phyloP scores from a whole-genome alignment of 2,113 vertebrate genomes.

The Sylvietta virens region DNA sequence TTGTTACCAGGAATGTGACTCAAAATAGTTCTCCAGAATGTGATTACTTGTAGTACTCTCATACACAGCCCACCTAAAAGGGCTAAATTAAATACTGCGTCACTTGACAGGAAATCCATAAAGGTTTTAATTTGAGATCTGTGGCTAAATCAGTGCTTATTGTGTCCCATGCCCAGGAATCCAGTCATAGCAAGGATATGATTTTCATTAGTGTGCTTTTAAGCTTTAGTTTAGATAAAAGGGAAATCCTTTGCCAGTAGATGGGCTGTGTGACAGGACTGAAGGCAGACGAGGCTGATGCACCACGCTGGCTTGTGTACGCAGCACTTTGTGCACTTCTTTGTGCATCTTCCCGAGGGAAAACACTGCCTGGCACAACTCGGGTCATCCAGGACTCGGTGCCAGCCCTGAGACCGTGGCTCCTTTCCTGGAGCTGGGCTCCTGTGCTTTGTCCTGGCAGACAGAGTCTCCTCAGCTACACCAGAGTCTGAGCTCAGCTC shows the following conservation, averaged over 20 bases:
- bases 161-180: background rate
- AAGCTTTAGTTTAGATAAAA: background rate
- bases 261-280: background rate
- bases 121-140: background rate
- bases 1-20: background rate
- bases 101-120: background rate
- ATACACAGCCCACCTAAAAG: background rate
- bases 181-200: background rate
- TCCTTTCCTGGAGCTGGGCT: background rate
- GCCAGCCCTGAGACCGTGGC: background rate
- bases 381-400: background rate
- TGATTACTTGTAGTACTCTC: background rate
- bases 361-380: background rate
- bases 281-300: background rate
- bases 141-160: background rate
- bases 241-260: background rate
- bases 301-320: rapidly evolving
- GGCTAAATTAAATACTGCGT: background rate
- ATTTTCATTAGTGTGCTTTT: background rate
- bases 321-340: background rate
- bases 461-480: background rate
- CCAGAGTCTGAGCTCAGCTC: background rate
- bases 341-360: background rate
- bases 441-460: background rate
- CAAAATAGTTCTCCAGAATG: background rate